Percentiles rank a stretch among this genome's conserved stretches.
Conservation (phyloP, 1,140 invertebrate genomes). For the Camponotus vicinus region DNA sequence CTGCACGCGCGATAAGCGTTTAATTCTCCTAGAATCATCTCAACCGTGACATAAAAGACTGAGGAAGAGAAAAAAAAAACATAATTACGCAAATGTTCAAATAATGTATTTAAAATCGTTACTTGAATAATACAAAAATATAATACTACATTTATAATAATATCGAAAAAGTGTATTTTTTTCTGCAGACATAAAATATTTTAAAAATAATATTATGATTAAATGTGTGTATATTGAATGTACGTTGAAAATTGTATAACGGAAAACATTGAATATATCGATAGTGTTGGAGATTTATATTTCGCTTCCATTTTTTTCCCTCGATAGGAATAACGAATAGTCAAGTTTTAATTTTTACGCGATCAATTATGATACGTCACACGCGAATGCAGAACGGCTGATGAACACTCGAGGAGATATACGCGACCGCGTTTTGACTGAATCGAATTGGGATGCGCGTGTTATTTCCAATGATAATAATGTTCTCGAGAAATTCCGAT, state of each 20-base stretch:
- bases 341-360: slow-evolving; percentile 47
- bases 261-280: slow-evolving; percentile 2
- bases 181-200: not conserved
- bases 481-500: slow-evolving; percentile 76
- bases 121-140: not conserved
- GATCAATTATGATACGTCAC: slow-evolving; percentile 23
- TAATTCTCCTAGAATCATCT: slow-evolving; percentile 39
- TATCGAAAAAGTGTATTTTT: not conserved
- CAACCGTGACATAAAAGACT: slow-evolving; percentile 42
- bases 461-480: slow-evolving; percentile 76
- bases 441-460: slow-evolving; percentile 68
- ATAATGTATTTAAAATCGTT: slow-evolving; percentile 36
- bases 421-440: slow-evolving; percentile 66
- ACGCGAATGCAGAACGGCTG: slow-evolving; percentile 7
- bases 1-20: slow-evolving; percentile 29
- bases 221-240: slow-evolving; percentile 7
- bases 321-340: slow-evolving; percentile 2
- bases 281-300: not conserved
- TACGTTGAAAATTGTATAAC: not conserved
- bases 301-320: not conserved
- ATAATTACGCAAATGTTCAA: not conserved
- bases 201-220: slow-evolving; percentile 9
- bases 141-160: not conserved
- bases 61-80: slow-evolving; percentile 17
- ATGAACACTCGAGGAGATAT: slow-evolving; percentile 45